phyloP scores from a whole-genome alignment of 2,888 invertebrate genomes.

The Magallana nippona region DNA sequence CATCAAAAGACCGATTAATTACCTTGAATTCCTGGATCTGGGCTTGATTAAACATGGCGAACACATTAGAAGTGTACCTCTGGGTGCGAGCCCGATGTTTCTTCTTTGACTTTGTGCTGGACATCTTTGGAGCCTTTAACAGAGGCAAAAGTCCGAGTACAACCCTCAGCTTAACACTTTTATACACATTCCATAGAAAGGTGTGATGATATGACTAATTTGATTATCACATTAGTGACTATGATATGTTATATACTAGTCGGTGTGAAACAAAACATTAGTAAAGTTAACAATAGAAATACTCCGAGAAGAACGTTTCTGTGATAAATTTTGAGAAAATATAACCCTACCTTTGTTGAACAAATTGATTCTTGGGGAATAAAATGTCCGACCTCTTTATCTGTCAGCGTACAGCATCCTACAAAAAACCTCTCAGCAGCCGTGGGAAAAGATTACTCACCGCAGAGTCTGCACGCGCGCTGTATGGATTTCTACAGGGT shows the following conservation, averaged over 20 bases:
- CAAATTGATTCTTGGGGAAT: not conserved
- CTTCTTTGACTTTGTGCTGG: constrained; percentile 73
- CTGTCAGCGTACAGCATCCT: constrained; percentile 8
- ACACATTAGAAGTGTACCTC: constrained; percentile 79
- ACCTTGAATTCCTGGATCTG: constrained; percentile 80
- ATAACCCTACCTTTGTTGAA: not conserved
- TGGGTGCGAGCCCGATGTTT: constrained; percentile 76
- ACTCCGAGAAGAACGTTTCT: too few relatives aligned
- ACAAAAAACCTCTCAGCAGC: not conserved
- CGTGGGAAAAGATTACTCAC: not conserved
- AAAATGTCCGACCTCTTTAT: constrained; percentile 30
- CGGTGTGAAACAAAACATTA: too few relatives aligned
- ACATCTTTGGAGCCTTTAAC: constrained; percentile 65
- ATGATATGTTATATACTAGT: too few relatives aligned
- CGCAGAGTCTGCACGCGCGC: not conserved
- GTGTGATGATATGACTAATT: too few relatives aligned
- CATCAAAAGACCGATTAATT: not conserved
- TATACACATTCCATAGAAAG: too few relatives aligned
- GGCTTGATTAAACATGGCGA: constrained; percentile 79
- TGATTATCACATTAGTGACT: too few relatives aligned
- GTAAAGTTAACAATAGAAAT: too few relatives aligned
- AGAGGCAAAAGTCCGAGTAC: too few relatives aligned
- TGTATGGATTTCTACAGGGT: constrained; percentile 10
- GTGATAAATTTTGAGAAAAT: too few relatives aligned
- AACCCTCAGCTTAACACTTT: too few relatives aligned